phyloP scores from a whole-genome alignment of 2,113 vertebrate genomes.

The Panurus biarmicus region DNA sequence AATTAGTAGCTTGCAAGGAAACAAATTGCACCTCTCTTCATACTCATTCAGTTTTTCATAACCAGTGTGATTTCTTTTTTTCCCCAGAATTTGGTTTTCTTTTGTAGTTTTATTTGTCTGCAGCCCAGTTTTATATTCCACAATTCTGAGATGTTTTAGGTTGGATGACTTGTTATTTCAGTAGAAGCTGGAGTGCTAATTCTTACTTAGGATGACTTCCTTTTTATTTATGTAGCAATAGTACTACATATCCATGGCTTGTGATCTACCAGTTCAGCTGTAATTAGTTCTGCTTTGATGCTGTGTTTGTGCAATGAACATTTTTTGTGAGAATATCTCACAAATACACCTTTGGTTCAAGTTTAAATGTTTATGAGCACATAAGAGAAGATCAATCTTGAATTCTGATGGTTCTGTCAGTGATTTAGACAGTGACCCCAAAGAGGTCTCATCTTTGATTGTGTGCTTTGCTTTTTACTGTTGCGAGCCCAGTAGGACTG shows the following conservation, averaged over 20 bases:
- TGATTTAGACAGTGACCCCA: neutral
- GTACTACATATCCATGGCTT: neutral
- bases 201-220: neutral
- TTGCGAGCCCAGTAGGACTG: neutral
- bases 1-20: slow-evolving; percentile 17
- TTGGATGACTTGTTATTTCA: neutral
- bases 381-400: neutral
- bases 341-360: neutral
- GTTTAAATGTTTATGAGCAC: neutral
- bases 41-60: slow-evolving; percentile 56
- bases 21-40: slow-evolving; percentile 6
- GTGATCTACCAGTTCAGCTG: neutral
- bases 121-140: neutral
- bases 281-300: neutral
- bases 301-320: neutral
- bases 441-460: neutral
- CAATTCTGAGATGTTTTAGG: neutral
- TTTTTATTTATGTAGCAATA: neutral
- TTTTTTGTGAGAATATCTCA: neutral
- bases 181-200: neutral
- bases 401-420: neutral
- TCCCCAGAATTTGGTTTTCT: slow-evolving; percentile 2
- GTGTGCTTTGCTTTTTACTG: neutral
- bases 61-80: neutral
- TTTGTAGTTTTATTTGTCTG: slow-evolving; percentile 8